Base-by-base conservation (phyloP, 2,888 invertebrate species). In the Digitonthophagus gazella region DNA sequence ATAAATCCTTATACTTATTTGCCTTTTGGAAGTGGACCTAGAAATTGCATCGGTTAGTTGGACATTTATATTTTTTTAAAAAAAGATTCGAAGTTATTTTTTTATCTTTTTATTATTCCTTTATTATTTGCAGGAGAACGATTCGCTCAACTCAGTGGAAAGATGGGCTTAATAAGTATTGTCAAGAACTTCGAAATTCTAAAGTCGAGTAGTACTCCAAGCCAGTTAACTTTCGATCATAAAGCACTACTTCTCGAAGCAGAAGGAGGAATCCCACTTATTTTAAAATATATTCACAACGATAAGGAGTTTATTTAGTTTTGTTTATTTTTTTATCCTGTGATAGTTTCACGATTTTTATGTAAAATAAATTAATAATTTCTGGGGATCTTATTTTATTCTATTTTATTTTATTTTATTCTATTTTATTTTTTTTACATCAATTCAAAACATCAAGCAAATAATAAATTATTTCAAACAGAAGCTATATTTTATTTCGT, bases 131-230 rank as follows among this genome's bases (percentile, higher is more conserved):
- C n/a, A 82, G 82, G 81, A 65, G 80, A 80, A 71, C 73, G 81
- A 71, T 82, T 82, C 71, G 81, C 80, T 19, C 69, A 79, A 58
- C 74, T 81, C 58, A 76, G 77, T 65, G 77, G 78, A 14, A 82
- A 81, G 75, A 73, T 81, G 2, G 80, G 80, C n/a, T 61, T 82
- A 16, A 71, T 77, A 4, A 75, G 78, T 67, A 77, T 80, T 58
- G 67, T 81, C 16, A 74, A 71, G 28, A 76, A 79, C 57, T 81
- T 76, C 71, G 74, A 74, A 67, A 77, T 81, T 3, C 75, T 78
- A 64, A 74, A 68, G 68, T 78, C 77, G 20, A 69, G 74, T 8
- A 72, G 75, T 55, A 81, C 80, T 0, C 78, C 78, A 55, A 72
- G 74, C 20, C 78, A 77, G 0, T 65, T 81, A 15, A 66, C 73